A percentile compares a stretch with the other conserved stretches of the same genome.
phyloP scores from a whole-genome alignment of 2,113 vertebrate species.

The Ctenomys sociabilis region DNA sequence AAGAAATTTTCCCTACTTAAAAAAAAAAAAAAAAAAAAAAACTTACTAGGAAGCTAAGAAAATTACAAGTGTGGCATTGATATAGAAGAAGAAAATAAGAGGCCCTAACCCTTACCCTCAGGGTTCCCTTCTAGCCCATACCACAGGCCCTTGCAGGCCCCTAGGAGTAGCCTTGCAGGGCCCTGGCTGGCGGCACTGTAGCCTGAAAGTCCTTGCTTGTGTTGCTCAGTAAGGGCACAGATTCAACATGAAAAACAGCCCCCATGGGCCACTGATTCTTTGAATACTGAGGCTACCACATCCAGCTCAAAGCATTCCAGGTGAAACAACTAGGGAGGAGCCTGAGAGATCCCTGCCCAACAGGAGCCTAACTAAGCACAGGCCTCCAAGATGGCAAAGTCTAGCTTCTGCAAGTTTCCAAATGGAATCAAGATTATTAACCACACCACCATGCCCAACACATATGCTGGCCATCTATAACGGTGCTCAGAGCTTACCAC shows the following conservation, averaged over 20 bases:
- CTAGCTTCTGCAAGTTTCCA: slow-evolving; percentile 82
- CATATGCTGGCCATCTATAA: slow-evolving; percentile 93
- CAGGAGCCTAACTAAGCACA: slow-evolving; percentile 40
- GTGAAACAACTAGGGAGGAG: slow-evolving; percentile 72
- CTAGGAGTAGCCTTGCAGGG: neutral
- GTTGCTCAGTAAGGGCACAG: slow-evolving; percentile 77
- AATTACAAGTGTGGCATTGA: neutral
- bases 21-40: neutral
- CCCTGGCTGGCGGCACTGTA: neutral
- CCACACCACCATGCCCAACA: slow-evolving; percentile 91
- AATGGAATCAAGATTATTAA: slow-evolving; percentile 91
- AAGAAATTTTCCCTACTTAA: neutral
- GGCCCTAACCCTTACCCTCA: neutral
- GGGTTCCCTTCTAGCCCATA: neutral
- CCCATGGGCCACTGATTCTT: slow-evolving; percentile 94
- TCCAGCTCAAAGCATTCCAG: slow-evolving; percentile 80
- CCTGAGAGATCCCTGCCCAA: slow-evolving; percentile 19
- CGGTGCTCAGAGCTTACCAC: slow-evolving; percentile 92
- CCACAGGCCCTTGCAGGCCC: neutral
- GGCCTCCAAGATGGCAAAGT: slow-evolving; percentile 59
- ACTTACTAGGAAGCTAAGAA: neutral
- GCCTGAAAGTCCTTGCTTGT: slow-evolving; percentile 72
- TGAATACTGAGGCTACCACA: slow-evolving; percentile 92
- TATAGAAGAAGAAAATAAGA: neutral
- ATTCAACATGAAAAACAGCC: slow-evolving; percentile 94